phyloP scores from a whole-genome alignment of 2,888 invertebrate species.

The Alviniconcha strummeri region DNA sequence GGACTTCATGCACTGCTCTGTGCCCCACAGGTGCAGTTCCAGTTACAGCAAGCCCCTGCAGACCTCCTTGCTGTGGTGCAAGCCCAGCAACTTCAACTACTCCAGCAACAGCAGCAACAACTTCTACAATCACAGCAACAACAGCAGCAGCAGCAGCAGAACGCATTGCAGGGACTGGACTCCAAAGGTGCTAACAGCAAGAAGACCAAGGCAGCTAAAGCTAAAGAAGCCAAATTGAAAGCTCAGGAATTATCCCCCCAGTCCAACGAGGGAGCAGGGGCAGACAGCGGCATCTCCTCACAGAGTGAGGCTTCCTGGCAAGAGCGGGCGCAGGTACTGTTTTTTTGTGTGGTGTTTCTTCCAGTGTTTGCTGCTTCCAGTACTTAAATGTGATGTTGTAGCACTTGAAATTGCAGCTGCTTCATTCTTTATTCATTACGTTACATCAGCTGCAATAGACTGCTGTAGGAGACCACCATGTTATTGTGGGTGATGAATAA shows the following conservation, averaged over 20 bases:
- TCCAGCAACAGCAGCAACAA: constrained; percentile 41
- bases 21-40: constrained; percentile 41
- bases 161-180: not conserved
- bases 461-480: too few relatives aligned
- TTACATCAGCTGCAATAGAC: too few relatives aligned
- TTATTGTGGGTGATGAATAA: too few relatives aligned
- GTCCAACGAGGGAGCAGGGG: not conserved
- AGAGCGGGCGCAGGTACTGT: constrained; percentile 21
- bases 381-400: too few relatives aligned
- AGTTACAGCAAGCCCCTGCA: constrained; percentile 46
- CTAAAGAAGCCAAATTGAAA: constrained; percentile 20
- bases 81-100: constrained; percentile 39
- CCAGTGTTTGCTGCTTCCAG: too few relatives aligned
- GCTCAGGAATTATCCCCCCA: constrained; percentile 23
- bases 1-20: not conserved
- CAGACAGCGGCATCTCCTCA: constrained; percentile 15
- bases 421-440: too few relatives aligned
- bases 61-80: constrained; percentile 44
- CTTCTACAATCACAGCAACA: constrained; percentile 31
- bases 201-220: constrained; percentile 24
- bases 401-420: too few relatives aligned
- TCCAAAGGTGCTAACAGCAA: constrained; percentile 5
- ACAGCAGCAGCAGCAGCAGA: constrained; percentile 7
- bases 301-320: constrained; percentile 27
- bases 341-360: too few relatives aligned